These are phyloP conservation scores for Hippasteria phrygiana DNA, from an alignment of 53 echinoderm and acorn worm genomes.

Conservation along the genomic window DNA sequence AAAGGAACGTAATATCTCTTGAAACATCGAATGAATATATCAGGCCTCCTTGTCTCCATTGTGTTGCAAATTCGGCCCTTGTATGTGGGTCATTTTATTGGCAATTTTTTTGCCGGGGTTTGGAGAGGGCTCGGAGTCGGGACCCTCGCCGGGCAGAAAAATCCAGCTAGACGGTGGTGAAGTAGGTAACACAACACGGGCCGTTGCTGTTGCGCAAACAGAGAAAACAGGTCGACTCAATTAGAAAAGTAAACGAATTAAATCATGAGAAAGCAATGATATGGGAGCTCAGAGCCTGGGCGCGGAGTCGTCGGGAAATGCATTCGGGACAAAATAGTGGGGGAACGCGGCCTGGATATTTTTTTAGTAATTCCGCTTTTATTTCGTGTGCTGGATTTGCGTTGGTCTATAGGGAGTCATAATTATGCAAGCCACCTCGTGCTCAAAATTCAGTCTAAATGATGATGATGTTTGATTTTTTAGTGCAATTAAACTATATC, in stretches of 20 bases:
- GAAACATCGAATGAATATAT: conserved; percentile 57
- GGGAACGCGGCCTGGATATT: not conserved
- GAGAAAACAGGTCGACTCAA: conserved; percentile 52
- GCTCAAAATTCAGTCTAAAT: too few relatives aligned
- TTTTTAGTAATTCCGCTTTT: too few relatives aligned
- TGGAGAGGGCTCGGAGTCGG: conserved; percentile 22
- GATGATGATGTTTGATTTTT: too few relatives aligned
- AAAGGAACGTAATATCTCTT: conserved; percentile 62
- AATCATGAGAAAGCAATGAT: conserved; percentile 63
- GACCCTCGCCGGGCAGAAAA: conserved; percentile 23
- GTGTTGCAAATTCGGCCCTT: conserved; percentile 33
- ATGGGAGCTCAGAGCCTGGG: not conserved
- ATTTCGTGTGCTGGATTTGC: too few relatives aligned
- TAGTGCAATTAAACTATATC: too few relatives aligned
- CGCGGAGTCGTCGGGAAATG: conserved; percentile 19
- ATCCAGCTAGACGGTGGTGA: conserved; percentile 33
- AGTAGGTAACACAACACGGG: conserved; percentile 64
- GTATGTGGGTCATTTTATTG: conserved; percentile 42
- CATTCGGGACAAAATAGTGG: conserved; percentile 28
- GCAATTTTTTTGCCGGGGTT: conserved; percentile 29
- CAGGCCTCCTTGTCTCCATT: conserved; percentile 36
- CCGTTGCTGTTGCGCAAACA: conserved; percentile 65
- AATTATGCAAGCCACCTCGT: too few relatives aligned
- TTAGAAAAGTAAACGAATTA: conserved; percentile 65
- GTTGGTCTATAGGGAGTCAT: too few relatives aligned